Conservation (phyloP, 2,113 vertebrate genomes). For the Myotis yumanensis region DNA sequence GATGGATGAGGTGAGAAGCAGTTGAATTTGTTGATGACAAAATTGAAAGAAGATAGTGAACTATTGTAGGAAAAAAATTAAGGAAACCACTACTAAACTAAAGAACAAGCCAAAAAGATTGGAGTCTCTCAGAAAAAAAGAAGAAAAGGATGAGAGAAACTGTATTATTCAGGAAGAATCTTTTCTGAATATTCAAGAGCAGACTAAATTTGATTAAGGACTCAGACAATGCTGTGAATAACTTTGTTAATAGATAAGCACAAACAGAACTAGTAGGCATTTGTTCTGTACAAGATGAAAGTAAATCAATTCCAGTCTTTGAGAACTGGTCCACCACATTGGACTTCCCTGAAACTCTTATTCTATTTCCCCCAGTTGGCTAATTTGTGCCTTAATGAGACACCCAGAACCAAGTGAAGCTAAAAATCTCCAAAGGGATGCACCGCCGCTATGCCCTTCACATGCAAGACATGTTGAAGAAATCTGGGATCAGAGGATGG, state of each 20-base stretch:
- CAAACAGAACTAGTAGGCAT: background rate
- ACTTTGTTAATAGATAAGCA: conserved; percentile 38
- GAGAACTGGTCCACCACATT: too few species aligned
- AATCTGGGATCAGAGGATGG: background rate
- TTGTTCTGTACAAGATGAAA: background rate
- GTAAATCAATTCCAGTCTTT: background rate
- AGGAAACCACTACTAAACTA: conserved; percentile 6
- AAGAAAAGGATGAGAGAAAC: background rate
- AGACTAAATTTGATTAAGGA: conserved; percentile 55
- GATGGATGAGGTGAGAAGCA: conserved; percentile 59
- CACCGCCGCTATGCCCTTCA: rapidly evolving
- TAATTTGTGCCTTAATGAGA: background rate
- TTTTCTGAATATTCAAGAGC: conserved; percentile 45
- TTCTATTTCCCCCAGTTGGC: background rate
- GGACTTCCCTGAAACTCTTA: background rate
- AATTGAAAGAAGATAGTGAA: conserved; percentile 46
- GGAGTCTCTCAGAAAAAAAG: background rate
- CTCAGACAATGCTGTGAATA: conserved; percentile 22
- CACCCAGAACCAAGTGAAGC: background rate
- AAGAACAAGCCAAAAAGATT: background rate
- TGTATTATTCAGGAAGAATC: conserved; percentile 7
- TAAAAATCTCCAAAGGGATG: background rate
- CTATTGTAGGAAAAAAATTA: background rate
- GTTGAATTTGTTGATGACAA: conserved; percentile 58
- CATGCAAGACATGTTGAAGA: background rate